Evolutionary conservation across 1,140 invertebrate genomes (phyloP).

Genomic region (Fopius arisanus): DNA sequence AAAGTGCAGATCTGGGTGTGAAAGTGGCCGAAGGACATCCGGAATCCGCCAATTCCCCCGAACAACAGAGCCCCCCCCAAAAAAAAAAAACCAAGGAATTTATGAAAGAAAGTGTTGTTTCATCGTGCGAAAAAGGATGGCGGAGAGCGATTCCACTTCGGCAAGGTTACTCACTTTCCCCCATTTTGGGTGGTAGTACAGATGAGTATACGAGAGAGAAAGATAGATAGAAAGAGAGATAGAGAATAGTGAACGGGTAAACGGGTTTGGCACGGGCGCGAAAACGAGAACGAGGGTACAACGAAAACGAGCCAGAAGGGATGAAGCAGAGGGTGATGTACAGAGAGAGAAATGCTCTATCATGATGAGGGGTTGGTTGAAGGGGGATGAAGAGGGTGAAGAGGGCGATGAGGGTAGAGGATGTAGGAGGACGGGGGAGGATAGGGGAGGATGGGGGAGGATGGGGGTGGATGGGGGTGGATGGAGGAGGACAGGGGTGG

Average conservation of each 20-base stretch:
- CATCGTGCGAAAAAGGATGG: constrained; percentile 12
- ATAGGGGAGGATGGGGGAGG: neutral
- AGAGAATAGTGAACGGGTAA: constrained; percentile 15
- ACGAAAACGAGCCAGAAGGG: neutral
- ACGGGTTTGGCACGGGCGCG: constrained; percentile 17
- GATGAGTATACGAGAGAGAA: neutral
- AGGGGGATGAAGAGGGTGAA: constrained; percentile 8
- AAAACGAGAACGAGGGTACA: constrained; percentile 24
- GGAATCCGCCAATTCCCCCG: neutral
- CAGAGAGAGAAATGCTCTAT: constrained; percentile 2
- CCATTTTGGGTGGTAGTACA: neutral
- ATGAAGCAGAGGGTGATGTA: neutral
- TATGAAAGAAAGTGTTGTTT: constrained; percentile 22
- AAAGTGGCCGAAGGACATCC: no score
- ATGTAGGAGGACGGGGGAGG: neutral
- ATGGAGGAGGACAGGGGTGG: neutral
- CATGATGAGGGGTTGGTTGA: neutral
- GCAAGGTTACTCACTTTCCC: constrained; percentile 31
- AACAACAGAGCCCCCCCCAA: neutral
- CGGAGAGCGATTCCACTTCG: constrained; percentile 14
- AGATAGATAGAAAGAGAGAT: constrained; percentile 5
- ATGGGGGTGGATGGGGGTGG: neutral
- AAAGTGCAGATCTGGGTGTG: no score
- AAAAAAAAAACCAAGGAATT: neutral
- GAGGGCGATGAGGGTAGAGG: no score